Evolutionary conservation across 2,113 vertebrate species (phyloP), one percentile per base, ranked within the genome.

Genomic region (Passer montanus): DNA sequence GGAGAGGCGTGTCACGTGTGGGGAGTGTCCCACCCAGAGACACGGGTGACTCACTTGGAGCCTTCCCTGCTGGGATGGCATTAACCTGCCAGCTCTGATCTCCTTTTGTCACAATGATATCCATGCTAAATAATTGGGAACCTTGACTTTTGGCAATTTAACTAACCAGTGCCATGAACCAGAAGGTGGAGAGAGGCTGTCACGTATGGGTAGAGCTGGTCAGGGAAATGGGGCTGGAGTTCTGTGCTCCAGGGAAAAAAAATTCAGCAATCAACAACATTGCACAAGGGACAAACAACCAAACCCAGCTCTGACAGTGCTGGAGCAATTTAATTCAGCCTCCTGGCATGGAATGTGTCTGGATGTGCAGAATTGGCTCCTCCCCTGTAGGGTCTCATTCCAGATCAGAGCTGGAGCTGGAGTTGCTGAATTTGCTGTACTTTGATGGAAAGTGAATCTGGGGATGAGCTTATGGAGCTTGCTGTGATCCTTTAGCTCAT

Each of bases 1-100:
- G 84, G 81, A 95, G 81, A 94, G 91, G 91, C 0, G 1, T 58
- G 91, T 94, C 93, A 94, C 70, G 46, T 94, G 94, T 88, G 63
- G 5, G 0, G 55, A 41, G 80, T 2, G 55, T 90, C 81, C 90
- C 94, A 95, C 84, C 94, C 85, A 85, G 91, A 79, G 86, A 89
- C 84, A 76, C 0, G 0, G 58, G 55, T 96, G 93, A 95, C 68
- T 94, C 93, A 95, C 84, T 80, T 0, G 0, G 82, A 96, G 78
- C 44, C 67, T 74, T 44, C 3, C 1, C 64, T 92, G 72, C 87
- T 83, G n/a, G 86, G 55, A 41, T 33, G 47, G 73, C 63, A 11
- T 37, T 66, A 46, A 69, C 70, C 43, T 72, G 84, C 72, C 90
- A 89, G 66, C 84, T 78, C 78, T 44, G 26, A 49, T 64, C 67